Percentiles rank a stretch among this genome's conserved stretches.
phyloP scores from a whole-genome alignment of 2,797 vertebrate genomes.

The Hafferia zeledoni region DNA sequence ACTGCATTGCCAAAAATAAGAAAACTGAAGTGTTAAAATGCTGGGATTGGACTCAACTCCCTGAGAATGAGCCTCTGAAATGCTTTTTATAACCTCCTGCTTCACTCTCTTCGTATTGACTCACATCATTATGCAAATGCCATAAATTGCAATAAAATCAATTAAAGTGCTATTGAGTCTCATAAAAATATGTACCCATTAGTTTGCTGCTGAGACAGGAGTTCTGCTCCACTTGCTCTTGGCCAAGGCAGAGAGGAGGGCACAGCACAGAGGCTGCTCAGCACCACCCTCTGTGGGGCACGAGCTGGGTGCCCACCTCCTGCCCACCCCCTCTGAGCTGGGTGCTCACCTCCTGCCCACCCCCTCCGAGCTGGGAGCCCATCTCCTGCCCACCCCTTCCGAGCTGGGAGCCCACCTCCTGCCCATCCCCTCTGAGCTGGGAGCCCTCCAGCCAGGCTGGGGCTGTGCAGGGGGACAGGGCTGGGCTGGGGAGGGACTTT shows the following conservation, averaged over 20 bases:
- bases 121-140: conserved; percentile 59
- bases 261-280: not conserved
- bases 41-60: not conserved
- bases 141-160: conserved; percentile 69
- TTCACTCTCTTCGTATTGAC: conserved; percentile 20
- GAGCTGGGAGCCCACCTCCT: rapidly evolving
- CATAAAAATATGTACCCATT: conserved; percentile 54
- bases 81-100: conserved; percentile 50
- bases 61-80: not conserved
- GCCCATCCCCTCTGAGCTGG: not conserved
- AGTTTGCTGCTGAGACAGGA: conserved; percentile 38
- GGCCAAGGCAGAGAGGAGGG: not conserved
- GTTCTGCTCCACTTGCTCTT: not conserved
- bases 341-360: no score
- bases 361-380: not conserved
- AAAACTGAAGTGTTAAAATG: not conserved
- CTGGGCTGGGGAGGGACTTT: not conserved
- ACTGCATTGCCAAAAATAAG: not conserved
- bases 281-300: rapidly evolving
- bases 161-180: conserved; percentile 63
- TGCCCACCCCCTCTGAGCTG: not conserved
- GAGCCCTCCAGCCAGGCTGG: not conserved
- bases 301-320: rapidly evolving
- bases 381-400: not conserved
- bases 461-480: not conserved